Evolutionary conservation across 2,797 vertebrate species (phyloP), one percentile per base, ranked within the genome.

Genomic region (Cirrhinus mrigala): DNA sequence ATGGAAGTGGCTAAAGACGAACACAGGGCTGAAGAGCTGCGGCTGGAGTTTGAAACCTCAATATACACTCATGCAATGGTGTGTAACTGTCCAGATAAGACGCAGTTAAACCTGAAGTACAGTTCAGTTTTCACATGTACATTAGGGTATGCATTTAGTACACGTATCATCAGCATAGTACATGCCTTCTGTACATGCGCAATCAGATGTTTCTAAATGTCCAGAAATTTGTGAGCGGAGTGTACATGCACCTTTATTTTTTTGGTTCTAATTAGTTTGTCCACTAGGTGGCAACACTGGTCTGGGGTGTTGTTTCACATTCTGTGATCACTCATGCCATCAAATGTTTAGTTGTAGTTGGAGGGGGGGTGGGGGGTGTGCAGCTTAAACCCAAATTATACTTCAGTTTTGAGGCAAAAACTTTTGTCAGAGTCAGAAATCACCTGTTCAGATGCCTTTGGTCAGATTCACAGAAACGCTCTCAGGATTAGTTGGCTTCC

Each of bases 61-160:
- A 68, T 94, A 66, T 90, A 94, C 85, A 91, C 90, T n/a, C 94
- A 91, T 77, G 95, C 94, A n/a, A 91, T 94, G 95, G 95, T 96
- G 16, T 0, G 37, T 15, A 9, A 40, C 70, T 11, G 0, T 9
- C 54, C 7, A 2, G 44, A 9, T 46, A 46, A 46, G 8, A 46
- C 44, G n/a, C n/a, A 0, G 44, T 18, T 66, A 16, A 66, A 66
- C 60, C n/a, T 11, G 27, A 16, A 1, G 2, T 10, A 3, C 27
- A 5, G 11, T 62, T 27, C n/a, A 24, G n/a, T 60, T 60, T 58
- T 56, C 11, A 24, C 24, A 15, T 2, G 3, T 2, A 7, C 60
- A 2, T 6, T 24, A 44, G 44, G 40, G 40, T 40, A 12, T 60
- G 10, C 3, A 6, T 54, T 8, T 18, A 20, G 18, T 10, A 29